Percentiles rank a stretch among this genome's conserved stretches.
Conservation (phyloP, 37 sponge, comb jelly and placozoan species). For the Geodia barretti region DNA sequence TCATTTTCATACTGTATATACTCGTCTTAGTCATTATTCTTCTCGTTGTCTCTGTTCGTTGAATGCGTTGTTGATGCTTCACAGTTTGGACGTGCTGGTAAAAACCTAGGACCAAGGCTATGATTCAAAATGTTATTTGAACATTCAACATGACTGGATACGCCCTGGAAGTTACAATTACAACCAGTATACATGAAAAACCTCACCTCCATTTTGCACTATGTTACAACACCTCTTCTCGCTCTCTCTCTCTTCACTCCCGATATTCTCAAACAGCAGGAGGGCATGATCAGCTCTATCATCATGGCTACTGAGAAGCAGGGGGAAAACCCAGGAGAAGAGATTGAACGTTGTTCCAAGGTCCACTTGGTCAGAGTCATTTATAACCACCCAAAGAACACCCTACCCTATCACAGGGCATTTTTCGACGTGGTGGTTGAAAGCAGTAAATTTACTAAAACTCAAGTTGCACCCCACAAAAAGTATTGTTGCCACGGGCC, state of each 20-base stretch:
- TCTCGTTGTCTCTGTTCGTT: neutral
- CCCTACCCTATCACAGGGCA: too few relatives aligned
- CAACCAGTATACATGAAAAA: too few relatives aligned
- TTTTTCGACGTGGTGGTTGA: too few relatives aligned
- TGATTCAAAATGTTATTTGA: neutral
- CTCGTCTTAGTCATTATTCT: too few relatives aligned
- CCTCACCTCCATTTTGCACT: too few relatives aligned
- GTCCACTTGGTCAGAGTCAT: slow-evolving; percentile 58
- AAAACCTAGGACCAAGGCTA: neutral
- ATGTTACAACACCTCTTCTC: neutral
- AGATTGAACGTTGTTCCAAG: slow-evolving; percentile 42
- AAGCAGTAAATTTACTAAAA: too few relatives aligned
- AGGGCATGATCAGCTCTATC: slow-evolving; percentile 61
- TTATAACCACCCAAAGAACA: too few relatives aligned
- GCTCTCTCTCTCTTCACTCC: neutral
- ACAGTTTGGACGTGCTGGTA: neutral
- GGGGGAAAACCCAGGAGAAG: slow-evolving; percentile 59
- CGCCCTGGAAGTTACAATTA: too few relatives aligned
- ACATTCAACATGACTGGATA: neutral
- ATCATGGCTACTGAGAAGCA: slow-evolving; percentile 61
- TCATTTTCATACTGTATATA: too few relatives aligned
- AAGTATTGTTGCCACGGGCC: too few relatives aligned
- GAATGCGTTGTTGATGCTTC: neutral
- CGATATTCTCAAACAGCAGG: slow-evolving; percentile 11
- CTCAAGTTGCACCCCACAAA: too few relatives aligned